These are phyloP conservation scores for Chloroceryle amazona DNA, from an alignment of 2,797 vertebrate genomes.

Conservation along the genomic window DNA sequence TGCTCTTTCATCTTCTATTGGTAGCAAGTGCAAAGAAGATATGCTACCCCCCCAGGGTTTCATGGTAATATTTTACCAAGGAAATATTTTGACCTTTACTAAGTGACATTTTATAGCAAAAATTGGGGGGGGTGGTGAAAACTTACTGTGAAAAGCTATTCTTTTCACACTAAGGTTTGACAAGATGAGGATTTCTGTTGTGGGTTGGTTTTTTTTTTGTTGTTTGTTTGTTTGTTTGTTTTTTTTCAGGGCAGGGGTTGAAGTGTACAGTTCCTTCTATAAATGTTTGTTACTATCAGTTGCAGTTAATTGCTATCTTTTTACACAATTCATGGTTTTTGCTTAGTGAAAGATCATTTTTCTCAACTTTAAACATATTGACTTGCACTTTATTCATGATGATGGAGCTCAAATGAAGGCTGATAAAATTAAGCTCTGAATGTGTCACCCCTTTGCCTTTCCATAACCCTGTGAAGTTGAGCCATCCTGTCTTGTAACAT, in stretches of 20 bases:
- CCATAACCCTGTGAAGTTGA: not conserved
- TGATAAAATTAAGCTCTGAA: constrained; percentile 2
- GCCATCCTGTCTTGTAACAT: not conserved
- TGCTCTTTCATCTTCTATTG: not conserved
- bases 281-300: not conserved
- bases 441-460: not conserved
- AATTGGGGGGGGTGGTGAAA: accelerated
- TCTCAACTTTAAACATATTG: not conserved
- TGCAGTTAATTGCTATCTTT: not conserved
- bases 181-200: not conserved
- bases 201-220: not conserved
- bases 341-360: not conserved
- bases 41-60: not conserved
- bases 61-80: not conserved
- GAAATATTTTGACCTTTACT: not conserved
- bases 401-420: not conserved
- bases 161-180: not conserved
- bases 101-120: not conserved
- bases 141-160: not conserved
- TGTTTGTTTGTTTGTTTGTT: not conserved
- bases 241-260: not conserved
- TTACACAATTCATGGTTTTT: not conserved
- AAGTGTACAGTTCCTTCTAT: not conserved
- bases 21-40: not conserved
- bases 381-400: not conserved